These are phyloP conservation scores for Podarcis siculus DNA, from an alignment of 2,797 vertebrate species.

Conservation along the genomic window DNA sequence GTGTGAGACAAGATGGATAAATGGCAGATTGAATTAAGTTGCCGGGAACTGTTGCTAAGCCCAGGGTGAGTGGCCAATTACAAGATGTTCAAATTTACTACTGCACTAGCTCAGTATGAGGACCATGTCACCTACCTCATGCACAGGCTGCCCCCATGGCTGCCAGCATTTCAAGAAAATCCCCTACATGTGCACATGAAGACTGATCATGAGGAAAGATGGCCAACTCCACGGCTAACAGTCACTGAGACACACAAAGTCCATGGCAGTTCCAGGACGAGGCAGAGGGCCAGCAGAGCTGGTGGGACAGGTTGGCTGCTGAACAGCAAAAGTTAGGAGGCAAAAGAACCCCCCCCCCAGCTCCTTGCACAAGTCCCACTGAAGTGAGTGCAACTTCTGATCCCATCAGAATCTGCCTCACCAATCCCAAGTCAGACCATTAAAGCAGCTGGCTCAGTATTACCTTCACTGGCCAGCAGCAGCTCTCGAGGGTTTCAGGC, in stretches of 20 bases:
- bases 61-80: background rate
- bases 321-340: background rate
- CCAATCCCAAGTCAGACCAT: too few relatives aligned
- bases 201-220: background rate
- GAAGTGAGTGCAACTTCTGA: background rate
- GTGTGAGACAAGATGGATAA: background rate
- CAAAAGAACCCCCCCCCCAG: background rate
- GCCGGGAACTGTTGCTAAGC: background rate
- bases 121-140: background rate
- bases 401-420: too few relatives aligned
- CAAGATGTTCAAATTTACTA: background rate
- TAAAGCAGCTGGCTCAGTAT: too few relatives aligned
- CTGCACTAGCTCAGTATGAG: background rate
- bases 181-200: background rate
- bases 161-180: background rate
- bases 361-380: background rate
- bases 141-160: too few relatives aligned
- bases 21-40: too few relatives aligned
- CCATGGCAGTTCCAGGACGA: too few relatives aligned
- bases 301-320: background rate
- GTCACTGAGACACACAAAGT: background rate
- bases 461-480: too few relatives aligned
- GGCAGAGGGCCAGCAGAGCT: background rate
- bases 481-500: too few relatives aligned
- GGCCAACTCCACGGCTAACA: fast-evolving